Base-by-base conservation (phyloP, 2,888 invertebrate species). In the Lucinisca nassula region DNA sequence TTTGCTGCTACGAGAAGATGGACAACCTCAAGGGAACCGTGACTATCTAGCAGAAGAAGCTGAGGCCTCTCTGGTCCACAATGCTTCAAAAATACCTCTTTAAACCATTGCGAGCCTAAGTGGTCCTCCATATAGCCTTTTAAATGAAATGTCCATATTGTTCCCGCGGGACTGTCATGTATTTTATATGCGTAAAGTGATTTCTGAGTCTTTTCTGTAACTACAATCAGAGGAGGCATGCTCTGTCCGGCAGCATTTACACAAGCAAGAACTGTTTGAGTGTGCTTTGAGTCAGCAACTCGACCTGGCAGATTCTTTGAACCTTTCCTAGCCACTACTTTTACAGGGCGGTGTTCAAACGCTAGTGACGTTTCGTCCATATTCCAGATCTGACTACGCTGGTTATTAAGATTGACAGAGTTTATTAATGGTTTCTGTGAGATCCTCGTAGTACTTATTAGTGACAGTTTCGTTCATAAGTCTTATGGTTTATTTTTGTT, bases 11-110 rank as follows among this genome's bases (percentile, higher is more conserved):
- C 24, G 6, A 30, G 21, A 17, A 49, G 30, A n/a, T 21, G 32
- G 1, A 74, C 1, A 0, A 32, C 30, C 49, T 75, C 45, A 0
- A 49, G 75, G 0, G 49, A 49, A 27, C 21, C 10, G 24, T 75
- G 75, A 30, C 21, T 3, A 24, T 75, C 51, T 21, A 75, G 0
- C 6, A 75, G 8, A 14, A 75, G 17, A 6, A 75, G 32, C 49
- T 75, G 75, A 4, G 51, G 51, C n/a, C 51, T 1, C 40, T 49
- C 51, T 21, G 45, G 32, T 21, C 24, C 67, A 67, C 75, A 75
- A 27, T 40, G 75, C 21, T 51, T 75, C 21, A 75, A 30, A 75
- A 51, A 75, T 12, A 49, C 30, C 21, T 51, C 75, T n/a, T 75
- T 17, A 35, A 51, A 75, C 75, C 75, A 51, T 17, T 40, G 27